Evolutionary conservation across 2,797 vertebrate species (phyloP), one percentile per base, ranked within the genome.

Genomic region (Gephyroberyx darwinii): DNA sequence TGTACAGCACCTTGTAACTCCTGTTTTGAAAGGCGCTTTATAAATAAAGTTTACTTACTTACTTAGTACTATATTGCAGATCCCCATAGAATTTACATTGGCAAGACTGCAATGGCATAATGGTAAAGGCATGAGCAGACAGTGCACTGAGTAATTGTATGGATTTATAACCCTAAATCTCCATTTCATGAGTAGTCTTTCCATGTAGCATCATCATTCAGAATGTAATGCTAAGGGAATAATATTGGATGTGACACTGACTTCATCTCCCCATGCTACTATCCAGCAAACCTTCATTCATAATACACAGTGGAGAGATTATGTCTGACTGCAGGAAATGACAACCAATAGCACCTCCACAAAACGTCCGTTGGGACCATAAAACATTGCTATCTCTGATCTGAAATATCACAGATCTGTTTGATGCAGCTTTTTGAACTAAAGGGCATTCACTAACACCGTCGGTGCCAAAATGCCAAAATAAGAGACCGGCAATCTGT

Each of bases 391-490:
- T 57, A 61, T 47, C 51, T 53, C 54, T 71, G 62, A 65, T 82
- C 77, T 73, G 57, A 83, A 81, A 75, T 76, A 75, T 66, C 51
- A 77, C 58, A 39, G 59, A 51, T 26, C 19, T 54, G 17, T 76
- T 75, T 73, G 65, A 76, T 69, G 80, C 60, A 67, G 65, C 64
- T 66, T 76, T 86, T 74, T 80, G 63, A 82, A 76, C 59, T 78
- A 61, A 82, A 84, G 79, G 77, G 58, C 77, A 82, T 83, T 80
- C 72, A 60, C 58, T 76, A 75, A 75, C 1, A 58, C 39, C 20
- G 53, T 39, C 22, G 62, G 35, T 1, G 13, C 13, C 51, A 47
- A 12, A 65, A 60, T 56, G 17, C 68, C 65, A 74, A 71, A 71
- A 77, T 35, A 72, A 71, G 26, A 26, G 3, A 26, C 1, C 26